Evolutionary conservation across 2,797 vertebrate genomes (phyloP).

Genomic region (Eupleurogrammus muticus): DNA sequence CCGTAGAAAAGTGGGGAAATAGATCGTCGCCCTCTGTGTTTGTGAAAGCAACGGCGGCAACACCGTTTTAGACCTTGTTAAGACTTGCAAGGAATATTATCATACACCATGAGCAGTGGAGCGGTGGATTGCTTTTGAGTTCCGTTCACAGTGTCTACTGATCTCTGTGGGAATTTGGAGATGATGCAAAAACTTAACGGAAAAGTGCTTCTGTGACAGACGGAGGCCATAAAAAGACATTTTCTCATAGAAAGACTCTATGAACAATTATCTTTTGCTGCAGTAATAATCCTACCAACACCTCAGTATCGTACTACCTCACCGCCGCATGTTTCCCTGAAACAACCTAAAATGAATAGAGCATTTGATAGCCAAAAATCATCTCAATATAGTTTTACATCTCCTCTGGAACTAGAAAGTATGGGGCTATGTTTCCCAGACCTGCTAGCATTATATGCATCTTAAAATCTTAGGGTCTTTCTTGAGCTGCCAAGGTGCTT

Average conservation of each 20-base stretch:
- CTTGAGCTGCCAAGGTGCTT: too few species aligned
- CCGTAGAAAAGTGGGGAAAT: slow-evolving; percentile 21
- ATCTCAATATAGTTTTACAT: too few species aligned
- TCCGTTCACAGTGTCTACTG: slow-evolving; percentile 28
- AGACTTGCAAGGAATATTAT: slow-evolving; percentile 12
- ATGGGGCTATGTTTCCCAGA: too few species aligned
- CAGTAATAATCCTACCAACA: slow-evolving; percentile 55
- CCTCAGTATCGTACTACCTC: slow-evolving; percentile 15
- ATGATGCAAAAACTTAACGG: slow-evolving; percentile 41
- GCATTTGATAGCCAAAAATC: too few species aligned
- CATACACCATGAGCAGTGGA: slow-evolving; percentile 16
- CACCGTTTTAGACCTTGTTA: slow-evolving; percentile 9
- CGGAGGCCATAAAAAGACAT: slow-evolving; percentile 63
- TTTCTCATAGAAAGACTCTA: slow-evolving; percentile 60
- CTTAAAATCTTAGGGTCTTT: too few species aligned
- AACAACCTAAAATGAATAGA: background rate
- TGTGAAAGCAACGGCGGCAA: slow-evolving; percentile 6
- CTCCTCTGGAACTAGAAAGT: too few species aligned
- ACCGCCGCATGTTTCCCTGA: slow-evolving; percentile 36
- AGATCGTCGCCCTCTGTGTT: slow-evolving; percentile 3
- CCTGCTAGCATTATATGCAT: too few species aligned
- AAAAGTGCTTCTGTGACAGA: slow-evolving; percentile 39
- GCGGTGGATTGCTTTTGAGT: slow-evolving; percentile 23
- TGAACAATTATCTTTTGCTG: slow-evolving; percentile 64
- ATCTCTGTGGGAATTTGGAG: slow-evolving; percentile 53